Evolutionary conservation across 2,797 vertebrate genomes (phyloP).

Genomic region (Notamacropus eugenii): DNA sequence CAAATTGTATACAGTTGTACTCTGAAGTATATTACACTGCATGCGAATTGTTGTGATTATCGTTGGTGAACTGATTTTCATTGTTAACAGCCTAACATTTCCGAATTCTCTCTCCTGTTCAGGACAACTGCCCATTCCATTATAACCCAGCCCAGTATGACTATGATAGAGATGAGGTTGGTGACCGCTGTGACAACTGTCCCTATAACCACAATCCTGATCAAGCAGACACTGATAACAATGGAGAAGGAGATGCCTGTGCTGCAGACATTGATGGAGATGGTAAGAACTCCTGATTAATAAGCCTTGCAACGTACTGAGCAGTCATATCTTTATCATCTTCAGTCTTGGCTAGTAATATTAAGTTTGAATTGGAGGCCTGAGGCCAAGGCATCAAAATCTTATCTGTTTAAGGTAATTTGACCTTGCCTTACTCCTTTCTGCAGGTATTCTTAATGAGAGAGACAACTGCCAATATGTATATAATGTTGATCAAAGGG

Average conservation of each 20-base stretch:
- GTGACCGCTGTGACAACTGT: conserved; percentile 98
- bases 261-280: conserved; percentile 99
- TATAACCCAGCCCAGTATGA: conserved; percentile 98
- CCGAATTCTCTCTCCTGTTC: conserved; percentile 67
- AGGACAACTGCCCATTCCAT: conserved; percentile 97
- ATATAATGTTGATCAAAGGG: conserved; percentile 98
- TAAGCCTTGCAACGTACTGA: accelerated
- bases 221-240: conserved; percentile 96
- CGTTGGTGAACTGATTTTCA: neutral
- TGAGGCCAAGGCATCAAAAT: neutral
- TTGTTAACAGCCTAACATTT: neutral
- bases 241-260: conserved; percentile 98
- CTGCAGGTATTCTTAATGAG: conserved; percentile 95
- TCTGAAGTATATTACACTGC: neutral
- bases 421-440: conserved; percentile 1
- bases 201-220: conserved; percentile 96
- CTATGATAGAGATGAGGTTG: conserved; percentile 96
- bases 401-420: neutral
- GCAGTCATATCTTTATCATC: accelerated
- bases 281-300: conserved; percentile 85
- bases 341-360: neutral
- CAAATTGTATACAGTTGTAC: neutral
- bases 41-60: too few relatives aligned
- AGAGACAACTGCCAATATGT: conserved; percentile 97
- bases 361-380: accelerated